phyloP scores from a whole-genome alignment of 2,888 invertebrate species.

The Punctoribates punctum region DNA sequence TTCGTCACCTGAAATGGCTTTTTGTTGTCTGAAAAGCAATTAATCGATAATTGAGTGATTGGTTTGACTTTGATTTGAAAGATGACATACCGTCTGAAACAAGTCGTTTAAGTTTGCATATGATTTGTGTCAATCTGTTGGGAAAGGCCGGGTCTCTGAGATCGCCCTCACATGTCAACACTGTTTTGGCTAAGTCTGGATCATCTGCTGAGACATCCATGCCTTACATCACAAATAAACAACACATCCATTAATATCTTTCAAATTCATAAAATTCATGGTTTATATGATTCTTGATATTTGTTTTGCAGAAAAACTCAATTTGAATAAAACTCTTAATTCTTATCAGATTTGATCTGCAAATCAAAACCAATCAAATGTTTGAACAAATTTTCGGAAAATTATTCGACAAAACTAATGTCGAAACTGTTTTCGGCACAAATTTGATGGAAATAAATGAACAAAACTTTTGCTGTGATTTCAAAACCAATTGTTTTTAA shows the following conservation, averaged over 20 bases:
- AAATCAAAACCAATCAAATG: no score
- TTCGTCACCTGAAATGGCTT: slow-evolving; percentile 65
- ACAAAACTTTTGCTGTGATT: background rate
- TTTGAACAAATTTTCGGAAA: no score
- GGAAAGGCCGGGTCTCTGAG: slow-evolving; percentile 81
- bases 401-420: no score
- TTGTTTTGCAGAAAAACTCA: no score
- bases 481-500: background rate
- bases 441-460: no score
- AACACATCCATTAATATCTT: background rate
- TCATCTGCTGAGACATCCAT: slow-evolving; percentile 25
- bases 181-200: slow-evolving; percentile 18
- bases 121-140: slow-evolving; percentile 70
- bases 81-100: slow-evolving; percentile 65
- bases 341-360: no score
- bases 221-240: background rate
- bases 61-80: slow-evolving; percentile 36
- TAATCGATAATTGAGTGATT: background rate
- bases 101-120: slow-evolving; percentile 72
- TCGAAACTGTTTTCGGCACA: no score
- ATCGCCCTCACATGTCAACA: slow-evolving; percentile 82
- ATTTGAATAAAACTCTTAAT: no score
- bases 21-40: slow-evolving; percentile 50
- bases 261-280: background rate
- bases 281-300: background rate